Base-by-base conservation (phyloP, 2,797 vertebrate genomes). In the Enteromius radiatus region DNA sequence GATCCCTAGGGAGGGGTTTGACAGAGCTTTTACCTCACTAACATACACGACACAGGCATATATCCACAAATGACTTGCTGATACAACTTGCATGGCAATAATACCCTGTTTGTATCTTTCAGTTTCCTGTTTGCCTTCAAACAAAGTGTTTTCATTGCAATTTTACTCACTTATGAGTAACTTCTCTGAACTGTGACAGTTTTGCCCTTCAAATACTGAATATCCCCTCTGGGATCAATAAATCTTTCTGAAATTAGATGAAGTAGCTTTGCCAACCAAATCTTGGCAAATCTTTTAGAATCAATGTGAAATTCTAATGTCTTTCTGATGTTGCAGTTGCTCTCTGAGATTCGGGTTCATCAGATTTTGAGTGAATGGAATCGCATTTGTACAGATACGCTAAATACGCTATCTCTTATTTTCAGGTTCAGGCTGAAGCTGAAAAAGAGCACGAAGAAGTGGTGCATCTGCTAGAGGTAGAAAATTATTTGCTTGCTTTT, bases 401-500 rank as follows among this genome's bases (percentile, higher is more conserved):
- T 85, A 71, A 88, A 88, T 67, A 54, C 1, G 3, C 38, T 82
- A 36, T 84, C 67, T 83, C 76, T 86, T 82, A 41, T 79, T 85
- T 84, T 38, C 87, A 96, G 96, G 96, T 96, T 95, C 95, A 95
- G 92, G 95, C 95, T 92, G 94, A 96, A 94, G 94, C 95, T 86
- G 96, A 96, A 93, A 97, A 94, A 83, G 95, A 97, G 54, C 96
- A 97, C 91, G 96, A 97, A 83, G 96, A 94, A 33, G 96, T 94
- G 14, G 94, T 96, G 52, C 95, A 95, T 77, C 89, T 97, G 91
- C 91, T 98, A 96, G 95, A 97, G 96, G 96, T 97, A 93, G 95
- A 94, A 54, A 19, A 43, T 21, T n/a, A 56, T 79, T 28, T 43
- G 28, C 36, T 71, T 36, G 10, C 14, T n/a, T 52, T 43, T 68